phyloP scores from a whole-genome alignment of 2,797 vertebrate species.

The Schizothorax lantsangensis region DNA sequence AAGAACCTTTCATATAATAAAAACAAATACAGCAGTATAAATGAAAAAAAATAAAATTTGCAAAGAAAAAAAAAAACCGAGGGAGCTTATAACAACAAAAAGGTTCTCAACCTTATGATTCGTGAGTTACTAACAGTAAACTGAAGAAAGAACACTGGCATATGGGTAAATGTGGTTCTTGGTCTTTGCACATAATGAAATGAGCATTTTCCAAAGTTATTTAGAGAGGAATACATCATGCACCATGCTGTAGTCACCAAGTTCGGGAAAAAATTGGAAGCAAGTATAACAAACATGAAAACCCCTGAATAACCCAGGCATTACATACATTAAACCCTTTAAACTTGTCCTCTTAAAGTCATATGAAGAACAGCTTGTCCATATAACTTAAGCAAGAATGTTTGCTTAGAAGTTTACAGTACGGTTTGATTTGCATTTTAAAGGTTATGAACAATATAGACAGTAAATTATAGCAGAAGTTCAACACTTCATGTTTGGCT shows the following conservation, averaged over 20 bases:
- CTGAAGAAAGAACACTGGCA: conserved; percentile 10
- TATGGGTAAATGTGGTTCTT: conserved; percentile 27
- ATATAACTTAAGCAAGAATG: conserved; percentile 4
- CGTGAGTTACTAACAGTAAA: neutral
- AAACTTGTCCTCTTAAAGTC: neutral
- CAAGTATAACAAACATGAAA: conserved; percentile 8
- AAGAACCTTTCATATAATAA: neutral
- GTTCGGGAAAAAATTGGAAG: neutral
- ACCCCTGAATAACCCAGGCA: neutral
- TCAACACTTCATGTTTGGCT: conserved; percentile 14
- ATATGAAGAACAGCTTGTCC: conserved; percentile 5
- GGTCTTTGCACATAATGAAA: conserved; percentile 26
- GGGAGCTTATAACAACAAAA: neutral
- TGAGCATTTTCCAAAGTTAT: conserved; percentile 26
- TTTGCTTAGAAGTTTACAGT: conserved; percentile 29
- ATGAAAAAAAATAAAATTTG: neutral
- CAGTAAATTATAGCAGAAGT: conserved; percentile 30
- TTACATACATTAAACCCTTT: conserved; percentile 11
- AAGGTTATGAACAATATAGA: neutral
- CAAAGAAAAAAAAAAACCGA: neutral
- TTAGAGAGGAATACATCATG: conserved; percentile 26
- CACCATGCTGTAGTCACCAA: conserved; percentile 35
- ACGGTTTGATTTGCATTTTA: conserved; percentile 22
- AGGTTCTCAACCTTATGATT: neutral
- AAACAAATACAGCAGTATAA: neutral